phyloP scores from a whole-genome alignment of 2,113 vertebrate species.

The Ptyas mucosa region DNA sequence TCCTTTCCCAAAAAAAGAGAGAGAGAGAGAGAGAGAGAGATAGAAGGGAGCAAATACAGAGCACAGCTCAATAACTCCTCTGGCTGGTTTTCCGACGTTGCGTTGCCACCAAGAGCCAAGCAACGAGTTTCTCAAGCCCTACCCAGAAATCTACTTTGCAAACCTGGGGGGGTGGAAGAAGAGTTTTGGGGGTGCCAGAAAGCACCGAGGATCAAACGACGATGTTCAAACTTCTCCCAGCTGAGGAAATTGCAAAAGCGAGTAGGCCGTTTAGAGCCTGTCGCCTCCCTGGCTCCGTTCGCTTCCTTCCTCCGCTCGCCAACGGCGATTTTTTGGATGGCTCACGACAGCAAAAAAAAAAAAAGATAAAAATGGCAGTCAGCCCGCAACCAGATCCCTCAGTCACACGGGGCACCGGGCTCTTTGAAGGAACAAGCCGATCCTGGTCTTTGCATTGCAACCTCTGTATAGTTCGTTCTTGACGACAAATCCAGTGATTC shows the following conservation, averaged over 20 bases:
- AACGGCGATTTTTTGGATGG: not conserved
- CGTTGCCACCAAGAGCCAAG: slow-evolving; percentile 47
- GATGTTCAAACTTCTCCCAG: not conserved
- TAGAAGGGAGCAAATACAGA: not conserved
- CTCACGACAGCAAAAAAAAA: not conserved
- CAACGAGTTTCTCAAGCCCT: not conserved
- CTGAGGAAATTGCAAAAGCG: slow-evolving; percentile 13
- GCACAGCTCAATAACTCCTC: not conserved
- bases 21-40: not conserved
- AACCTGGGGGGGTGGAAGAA: not conserved
- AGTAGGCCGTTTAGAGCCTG: not conserved
- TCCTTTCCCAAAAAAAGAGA: not conserved
- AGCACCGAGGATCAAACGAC: not conserved
- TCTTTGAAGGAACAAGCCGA: not conserved
- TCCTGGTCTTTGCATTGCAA: not conserved
- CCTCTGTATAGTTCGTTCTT: not conserved
- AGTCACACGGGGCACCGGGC: not conserved
- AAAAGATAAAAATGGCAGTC: not conserved
- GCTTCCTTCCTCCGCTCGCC: not conserved
- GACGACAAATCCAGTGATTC: slow-evolving; percentile 8
- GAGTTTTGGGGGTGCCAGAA: not conserved
- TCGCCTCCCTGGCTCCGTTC: too few relatives aligned
- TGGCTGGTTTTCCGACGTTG: not conserved
- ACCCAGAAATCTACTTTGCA: slow-evolving; percentile 14
- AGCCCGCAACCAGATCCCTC: not conserved